Evolutionary conservation across 2,113 vertebrate genomes (phyloP).

Genomic region (Nicator chloris): DNA sequence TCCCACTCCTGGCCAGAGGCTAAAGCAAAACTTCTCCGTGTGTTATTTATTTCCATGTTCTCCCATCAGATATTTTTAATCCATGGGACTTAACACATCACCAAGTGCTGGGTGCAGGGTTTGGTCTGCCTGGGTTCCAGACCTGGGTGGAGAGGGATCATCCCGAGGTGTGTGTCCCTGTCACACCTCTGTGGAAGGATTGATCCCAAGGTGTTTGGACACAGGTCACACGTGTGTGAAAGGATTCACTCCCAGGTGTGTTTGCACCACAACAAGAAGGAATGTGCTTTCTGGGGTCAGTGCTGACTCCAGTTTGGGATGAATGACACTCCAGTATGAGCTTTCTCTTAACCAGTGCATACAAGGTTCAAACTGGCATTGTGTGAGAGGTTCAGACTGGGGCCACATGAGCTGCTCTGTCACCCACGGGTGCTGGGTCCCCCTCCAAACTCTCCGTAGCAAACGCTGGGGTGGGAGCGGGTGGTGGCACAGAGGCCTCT

Average conservation of each 20-base stretch:
- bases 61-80: slow-evolving; percentile 10
- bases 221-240: not conserved
- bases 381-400: not conserved
- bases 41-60: not conserved
- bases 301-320: not conserved
- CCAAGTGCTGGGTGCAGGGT: not conserved
- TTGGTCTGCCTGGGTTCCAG: not conserved
- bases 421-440: not conserved
- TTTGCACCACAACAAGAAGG: not conserved
- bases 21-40: not conserved
- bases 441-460: not conserved
- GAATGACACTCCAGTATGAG: not conserved
- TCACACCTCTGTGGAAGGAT: not conserved
- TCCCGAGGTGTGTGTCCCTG: not conserved
- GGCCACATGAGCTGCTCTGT: slow-evolving; percentile 12
- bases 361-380: not conserved
- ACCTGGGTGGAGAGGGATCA: not conserved
- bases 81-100: not conserved
- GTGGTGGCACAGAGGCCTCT: slow-evolving; percentile 2
- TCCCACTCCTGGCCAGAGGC: slow-evolving; percentile 13
- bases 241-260: not conserved
- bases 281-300: not conserved
- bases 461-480: not conserved
- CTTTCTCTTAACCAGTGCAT: not conserved
- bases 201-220: not conserved